Percentiles rank a stretch among this genome's conserved stretches.
phyloP scores from a whole-genome alignment of 2,888 invertebrate genomes.

The Drosophila yooni region DNA sequence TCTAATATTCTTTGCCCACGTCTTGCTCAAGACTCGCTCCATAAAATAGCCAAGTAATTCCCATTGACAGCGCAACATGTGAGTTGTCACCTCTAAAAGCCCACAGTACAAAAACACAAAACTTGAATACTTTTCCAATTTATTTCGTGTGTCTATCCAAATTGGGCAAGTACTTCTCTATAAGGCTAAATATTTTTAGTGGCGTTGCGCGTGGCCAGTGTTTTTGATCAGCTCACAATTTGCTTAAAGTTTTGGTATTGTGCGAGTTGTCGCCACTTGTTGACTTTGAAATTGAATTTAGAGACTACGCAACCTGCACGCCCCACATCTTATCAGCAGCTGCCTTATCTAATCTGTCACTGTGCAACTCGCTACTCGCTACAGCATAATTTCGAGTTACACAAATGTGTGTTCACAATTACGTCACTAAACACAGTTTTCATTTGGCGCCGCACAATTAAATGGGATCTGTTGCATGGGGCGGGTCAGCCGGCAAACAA shows the following conservation, averaged over 20 bases:
- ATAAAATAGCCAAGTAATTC: slow-evolving; percentile 54
- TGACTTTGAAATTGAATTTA: slow-evolving; percentile 59
- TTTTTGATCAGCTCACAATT: slow-evolving; percentile 48
- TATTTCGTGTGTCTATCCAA: slow-evolving; percentile 58
- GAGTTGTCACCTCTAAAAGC: slow-evolving; percentile 62
- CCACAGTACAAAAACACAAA: slow-evolving; percentile 13
- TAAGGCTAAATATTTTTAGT: slow-evolving; percentile 60
- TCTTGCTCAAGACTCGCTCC: slow-evolving; percentile 25
- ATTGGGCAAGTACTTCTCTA: slow-evolving; percentile 47
- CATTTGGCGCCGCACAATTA: slow-evolving; percentile 36
- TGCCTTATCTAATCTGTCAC: slow-evolving; percentile 48
- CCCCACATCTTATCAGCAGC: slow-evolving; percentile 44
- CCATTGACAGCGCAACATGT: slow-evolving; percentile 68
- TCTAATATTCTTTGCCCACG: slow-evolving; percentile 31
- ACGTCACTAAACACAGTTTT: slow-evolving; percentile 52
- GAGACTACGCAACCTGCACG: slow-evolving; percentile 23
- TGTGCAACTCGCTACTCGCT: slow-evolving; percentile 6
- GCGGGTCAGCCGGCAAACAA: slow-evolving; percentile 45
- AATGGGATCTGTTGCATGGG: slow-evolving; percentile 21
- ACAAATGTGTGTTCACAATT: slow-evolving; percentile 48
- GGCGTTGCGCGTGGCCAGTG: slow-evolving; percentile 65
- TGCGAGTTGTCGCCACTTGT: slow-evolving; percentile 32
- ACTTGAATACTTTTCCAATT: slow-evolving; percentile 57
- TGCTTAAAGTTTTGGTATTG: slow-evolving; percentile 62
- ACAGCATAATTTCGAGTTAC: slow-evolving; percentile 27